Conservation (phyloP, 2,888 invertebrate genomes). For the Fragum fragum region DNA sequence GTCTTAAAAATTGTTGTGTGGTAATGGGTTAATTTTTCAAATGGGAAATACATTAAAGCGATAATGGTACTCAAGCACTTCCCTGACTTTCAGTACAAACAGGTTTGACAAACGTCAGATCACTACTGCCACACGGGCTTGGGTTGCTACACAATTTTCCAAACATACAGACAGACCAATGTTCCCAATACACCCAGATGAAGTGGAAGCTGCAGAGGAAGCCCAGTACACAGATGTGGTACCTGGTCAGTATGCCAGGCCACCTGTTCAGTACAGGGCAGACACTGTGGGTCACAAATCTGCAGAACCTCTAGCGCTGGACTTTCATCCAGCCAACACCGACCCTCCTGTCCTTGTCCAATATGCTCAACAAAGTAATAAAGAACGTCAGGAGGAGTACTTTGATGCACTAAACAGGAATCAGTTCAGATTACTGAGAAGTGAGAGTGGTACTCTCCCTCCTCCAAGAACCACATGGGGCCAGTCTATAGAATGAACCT, state of each 20-base stretch:
- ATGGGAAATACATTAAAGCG: too few species aligned
- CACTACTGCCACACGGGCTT: slow-evolving; percentile 64
- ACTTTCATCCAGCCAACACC: slow-evolving; percentile 23
- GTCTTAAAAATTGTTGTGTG: too few species aligned
- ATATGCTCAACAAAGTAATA: background rate
- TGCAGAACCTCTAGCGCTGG: slow-evolving; percentile 4
- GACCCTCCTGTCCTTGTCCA: slow-evolving; percentile 17
- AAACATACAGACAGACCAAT: slow-evolving; percentile 59
- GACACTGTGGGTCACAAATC: slow-evolving; percentile 21
- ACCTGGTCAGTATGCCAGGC: slow-evolving; percentile 19
- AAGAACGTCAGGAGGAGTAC: slow-evolving; percentile 1
- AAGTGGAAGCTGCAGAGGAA: slow-evolving; percentile 18
- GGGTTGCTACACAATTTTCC: slow-evolving; percentile 70
- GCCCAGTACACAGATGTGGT: slow-evolving; percentile 4
- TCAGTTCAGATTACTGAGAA: background rate
- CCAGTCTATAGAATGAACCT: slow-evolving; percentile 23
- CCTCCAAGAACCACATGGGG: slow-evolving; percentile 24
- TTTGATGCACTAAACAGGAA: slow-evolving; percentile 2
- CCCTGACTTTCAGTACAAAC: slow-evolving; percentile 68
- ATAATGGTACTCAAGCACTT: too few species aligned
- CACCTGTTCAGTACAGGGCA: slow-evolving; percentile 9
- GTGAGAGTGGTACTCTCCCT: slow-evolving; percentile 1
- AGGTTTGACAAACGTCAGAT: slow-evolving; percentile 70
- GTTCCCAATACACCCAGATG: slow-evolving; percentile 46
- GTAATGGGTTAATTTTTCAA: too few species aligned